These are phyloP conservation scores for Alviniconcha marisindica DNA, from an alignment of 1,140 invertebrate genomes.

Conservation along the genomic window DNA sequence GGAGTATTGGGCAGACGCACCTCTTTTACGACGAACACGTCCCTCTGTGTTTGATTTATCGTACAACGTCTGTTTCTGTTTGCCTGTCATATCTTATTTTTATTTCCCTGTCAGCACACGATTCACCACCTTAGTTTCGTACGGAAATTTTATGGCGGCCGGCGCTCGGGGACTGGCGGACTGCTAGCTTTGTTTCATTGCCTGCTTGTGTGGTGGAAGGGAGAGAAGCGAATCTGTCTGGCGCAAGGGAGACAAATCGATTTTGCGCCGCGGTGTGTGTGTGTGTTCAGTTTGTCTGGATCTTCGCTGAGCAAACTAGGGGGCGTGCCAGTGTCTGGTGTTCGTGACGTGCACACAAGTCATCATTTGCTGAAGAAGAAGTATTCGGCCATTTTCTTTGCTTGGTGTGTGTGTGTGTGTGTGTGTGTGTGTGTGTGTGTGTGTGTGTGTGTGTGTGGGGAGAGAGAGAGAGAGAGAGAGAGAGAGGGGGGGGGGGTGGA, in stretches of 20 bases:
- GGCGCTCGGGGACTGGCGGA: neutral
- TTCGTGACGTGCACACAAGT: too few relatives aligned
- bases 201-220: neutral
- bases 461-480: too few relatives aligned
- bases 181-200: neutral
- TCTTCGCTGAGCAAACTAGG: neutral
- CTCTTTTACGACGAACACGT: too few relatives aligned
- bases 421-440: neutral
- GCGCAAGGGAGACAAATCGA: neutral
- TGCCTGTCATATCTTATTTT: neutral
- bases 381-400: too few relatives aligned
- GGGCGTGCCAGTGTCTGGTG: neutral
- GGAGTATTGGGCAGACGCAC: too few relatives aligned
- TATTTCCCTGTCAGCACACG: neutral
- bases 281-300: neutral
- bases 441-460: neutral
- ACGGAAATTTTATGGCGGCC: neutral
- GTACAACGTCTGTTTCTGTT: too few relatives aligned
- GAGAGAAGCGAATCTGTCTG: neutral
- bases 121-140: slow-evolving; percentile 26
- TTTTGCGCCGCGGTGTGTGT: neutral
- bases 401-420: neutral
- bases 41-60: too few relatives aligned
- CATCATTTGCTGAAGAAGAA: too few relatives aligned
- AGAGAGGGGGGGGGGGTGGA: too few relatives aligned